Conservation (phyloP, 1,140 invertebrate species). For the Euura lappo region DNA sequence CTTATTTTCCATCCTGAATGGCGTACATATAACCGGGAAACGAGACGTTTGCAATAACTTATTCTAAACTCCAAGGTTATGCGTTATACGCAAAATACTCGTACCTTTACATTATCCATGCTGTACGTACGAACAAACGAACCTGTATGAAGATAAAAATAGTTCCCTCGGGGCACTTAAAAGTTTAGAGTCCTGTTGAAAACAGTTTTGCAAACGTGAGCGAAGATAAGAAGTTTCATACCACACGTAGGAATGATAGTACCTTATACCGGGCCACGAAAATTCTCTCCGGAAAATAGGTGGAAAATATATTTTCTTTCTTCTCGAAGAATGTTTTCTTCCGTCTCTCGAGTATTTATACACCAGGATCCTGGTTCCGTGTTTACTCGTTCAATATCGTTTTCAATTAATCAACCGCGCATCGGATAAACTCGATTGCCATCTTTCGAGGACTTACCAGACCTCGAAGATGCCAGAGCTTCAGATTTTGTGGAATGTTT, state of each 20-base stretch:
- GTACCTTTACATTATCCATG: too few relatives aligned
- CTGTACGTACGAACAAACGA: neutral
- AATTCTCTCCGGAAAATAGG: too few relatives aligned
- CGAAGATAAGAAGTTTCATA: neutral
- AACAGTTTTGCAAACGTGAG: neutral
- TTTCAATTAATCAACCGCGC: neutral
- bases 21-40: neutral
- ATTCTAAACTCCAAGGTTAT: neutral
- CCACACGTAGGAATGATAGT: too few relatives aligned
- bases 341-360: too few relatives aligned
- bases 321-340: too few relatives aligned
- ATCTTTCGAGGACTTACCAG: neutral
- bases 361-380: neutral
- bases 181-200: neutral
- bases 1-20: neutral
- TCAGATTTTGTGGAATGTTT: neutral
- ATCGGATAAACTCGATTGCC: conserved; percentile 1
- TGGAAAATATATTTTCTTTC: too few relatives aligned
- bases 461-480: neutral
- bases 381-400: neutral
- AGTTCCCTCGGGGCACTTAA: neutral
- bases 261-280: too few relatives aligned
- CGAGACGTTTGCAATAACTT: neutral
- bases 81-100: too few relatives aligned
- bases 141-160: neutral